A percentile compares a stretch with the other conserved stretches of the same genome.
These are phyloP conservation scores for Phrynocephalus guinanensis DNA, from an alignment of 2,797 vertebrate species.

Conservation along the genomic window DNA sequence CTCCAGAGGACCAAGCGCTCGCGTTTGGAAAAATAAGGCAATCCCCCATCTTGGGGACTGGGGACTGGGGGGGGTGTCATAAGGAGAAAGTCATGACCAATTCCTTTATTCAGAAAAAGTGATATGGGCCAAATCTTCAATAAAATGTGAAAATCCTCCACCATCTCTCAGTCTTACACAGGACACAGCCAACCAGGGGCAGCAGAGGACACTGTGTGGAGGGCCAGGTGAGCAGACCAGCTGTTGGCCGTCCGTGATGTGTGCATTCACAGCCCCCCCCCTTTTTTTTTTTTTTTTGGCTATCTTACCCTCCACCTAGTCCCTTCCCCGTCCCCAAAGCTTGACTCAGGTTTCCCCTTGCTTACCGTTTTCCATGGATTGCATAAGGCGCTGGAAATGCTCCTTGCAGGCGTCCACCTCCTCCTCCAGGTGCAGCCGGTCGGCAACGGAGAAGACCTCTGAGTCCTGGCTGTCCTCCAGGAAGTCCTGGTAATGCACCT, in stretches of 20 bases:
- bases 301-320: neutral
- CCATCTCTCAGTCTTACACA: too few species aligned
- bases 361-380: slow-evolving; percentile 92
- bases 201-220: too few species aligned
- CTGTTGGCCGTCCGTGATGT: neutral
- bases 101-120: too few species aligned
- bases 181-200: too few species aligned
- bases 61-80: too few species aligned
- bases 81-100: too few species aligned
- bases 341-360: slow-evolving; percentile 24
- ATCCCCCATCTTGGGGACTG: too few species aligned
- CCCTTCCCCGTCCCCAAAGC: neutral
- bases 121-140: too few species aligned
- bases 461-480: slow-evolving; percentile 92
- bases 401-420: slow-evolving; percentile 87
- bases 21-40: too few species aligned
- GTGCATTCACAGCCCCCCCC: too few species aligned
- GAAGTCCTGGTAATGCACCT: slow-evolving; percentile 90
- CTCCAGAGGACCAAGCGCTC: too few species aligned
- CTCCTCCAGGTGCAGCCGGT: slow-evolving; percentile 86
- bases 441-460: slow-evolving; percentile 84
- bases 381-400: slow-evolving; percentile 87
- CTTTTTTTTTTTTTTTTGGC: neutral
- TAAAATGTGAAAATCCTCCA: too few species aligned
- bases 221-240: neutral